Base-by-base conservation (phyloP, 1,140 invertebrate genomes). In the Dendroctonus ponderosae region DNA sequence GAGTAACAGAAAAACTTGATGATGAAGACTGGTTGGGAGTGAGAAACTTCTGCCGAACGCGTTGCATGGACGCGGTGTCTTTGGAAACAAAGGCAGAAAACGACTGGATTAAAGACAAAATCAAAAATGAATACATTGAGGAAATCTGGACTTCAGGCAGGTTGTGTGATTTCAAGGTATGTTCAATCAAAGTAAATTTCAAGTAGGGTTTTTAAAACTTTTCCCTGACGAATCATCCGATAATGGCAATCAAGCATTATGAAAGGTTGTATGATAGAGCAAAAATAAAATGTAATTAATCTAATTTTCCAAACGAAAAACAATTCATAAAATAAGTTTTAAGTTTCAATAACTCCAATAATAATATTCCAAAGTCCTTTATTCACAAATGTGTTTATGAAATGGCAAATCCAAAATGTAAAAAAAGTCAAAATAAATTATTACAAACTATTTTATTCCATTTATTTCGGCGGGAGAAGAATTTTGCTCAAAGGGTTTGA, bases 1-100 rank as follows among this genome's bases (percentile, higher is more conserved):
- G 26, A 26, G 3, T 26, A 26, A 26, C 86, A 42, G 85, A 88
- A 43, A 54, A 61, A 15, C 7, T 68, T 2, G 60, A 63, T 15
- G 89, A 91, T 78, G 80, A 88, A 70, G 91, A 93, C 77, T 94
- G 91, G 91, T 78, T 93, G 41, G 86, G 85, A 11, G 90, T 85
- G 2, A 84, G 91, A 71, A 93, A 93, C 78, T 93, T 86, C 80
- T 93, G 91, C 77, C 84, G 91, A 69, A 85, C 89, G 77, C 83
- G 90, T 37, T 94, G 91, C 79, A 94, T 94, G 91, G 91, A 94
- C 77, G 84, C 91, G 11, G 86, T 93, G 6, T 91, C 89, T 5
- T 78, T 93, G 70, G 91, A 93, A 79, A 91, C 89, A 58, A 87
- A 86, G 51, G 84, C 85, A 14, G 90, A 93, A 79, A 93, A 93